phyloP scores from a whole-genome alignment of 35 echinoderm and acorn worm species.

The Apostichopus californicus region DNA sequence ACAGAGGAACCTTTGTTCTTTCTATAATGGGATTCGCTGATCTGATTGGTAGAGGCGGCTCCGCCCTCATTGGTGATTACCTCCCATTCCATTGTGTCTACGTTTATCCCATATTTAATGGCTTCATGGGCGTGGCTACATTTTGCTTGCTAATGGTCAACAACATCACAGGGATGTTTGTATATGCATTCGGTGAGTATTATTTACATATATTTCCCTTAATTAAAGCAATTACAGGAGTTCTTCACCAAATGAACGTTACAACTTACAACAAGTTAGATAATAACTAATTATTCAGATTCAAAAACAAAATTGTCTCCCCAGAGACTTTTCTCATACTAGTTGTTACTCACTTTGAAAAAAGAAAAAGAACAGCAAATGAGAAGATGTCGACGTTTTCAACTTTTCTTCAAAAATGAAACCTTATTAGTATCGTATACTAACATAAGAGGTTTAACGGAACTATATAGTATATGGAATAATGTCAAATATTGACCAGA shows the following conservation, averaged over 20 bases:
- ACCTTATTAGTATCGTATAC: no score
- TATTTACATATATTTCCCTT: background rate
- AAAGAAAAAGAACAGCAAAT: background rate
- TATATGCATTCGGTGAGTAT: slow-evolving; percentile 82
- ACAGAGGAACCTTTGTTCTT: slow-evolving; percentile 67
- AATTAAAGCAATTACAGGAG: background rate
- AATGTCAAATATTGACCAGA: no score
- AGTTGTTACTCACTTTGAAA: background rate
- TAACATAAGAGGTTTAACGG: no score
- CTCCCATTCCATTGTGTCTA: slow-evolving; percentile 77
- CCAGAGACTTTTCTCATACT: background rate
- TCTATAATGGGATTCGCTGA: slow-evolving; percentile 83
- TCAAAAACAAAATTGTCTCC: background rate
- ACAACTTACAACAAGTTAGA: background rate
- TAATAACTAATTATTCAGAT: background rate
- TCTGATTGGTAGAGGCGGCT: slow-evolving; percentile 63
- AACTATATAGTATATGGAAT: no score
- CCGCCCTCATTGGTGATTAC: slow-evolving; percentile 79
- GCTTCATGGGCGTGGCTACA: slow-evolving; percentile 78
- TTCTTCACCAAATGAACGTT: background rate
- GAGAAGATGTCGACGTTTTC: no score
- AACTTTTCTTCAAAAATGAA: no score
- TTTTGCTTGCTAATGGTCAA: slow-evolving; percentile 69
- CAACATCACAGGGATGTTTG: slow-evolving; percentile 70
- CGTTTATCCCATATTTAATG: slow-evolving; percentile 79